Conservation (phyloP, 2,113 vertebrate species). For the Chionis minor region DNA sequence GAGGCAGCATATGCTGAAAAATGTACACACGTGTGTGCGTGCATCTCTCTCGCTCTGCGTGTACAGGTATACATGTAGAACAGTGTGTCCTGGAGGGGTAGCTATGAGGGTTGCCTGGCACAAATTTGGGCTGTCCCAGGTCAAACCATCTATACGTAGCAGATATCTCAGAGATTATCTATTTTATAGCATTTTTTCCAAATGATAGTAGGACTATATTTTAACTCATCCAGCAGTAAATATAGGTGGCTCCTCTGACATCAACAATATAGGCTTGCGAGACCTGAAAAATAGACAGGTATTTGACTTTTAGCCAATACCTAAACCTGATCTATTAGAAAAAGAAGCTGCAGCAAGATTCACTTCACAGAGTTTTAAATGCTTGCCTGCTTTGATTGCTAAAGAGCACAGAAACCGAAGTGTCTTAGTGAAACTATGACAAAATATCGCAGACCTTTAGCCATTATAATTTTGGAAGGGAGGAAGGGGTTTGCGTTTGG, state of each 20-base stretch:
- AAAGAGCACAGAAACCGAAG: background rate
- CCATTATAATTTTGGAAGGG: background rate
- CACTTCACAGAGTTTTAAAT: background rate
- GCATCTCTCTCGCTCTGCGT: background rate
- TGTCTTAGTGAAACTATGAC: background rate
- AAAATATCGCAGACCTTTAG: background rate
- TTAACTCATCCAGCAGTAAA: background rate
- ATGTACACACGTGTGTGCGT: rapidly evolving
- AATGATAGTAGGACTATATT: background rate
- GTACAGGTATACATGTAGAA: background rate
- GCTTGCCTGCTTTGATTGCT: background rate
- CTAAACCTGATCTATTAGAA: background rate
- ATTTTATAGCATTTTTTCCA: background rate
- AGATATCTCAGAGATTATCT: background rate
- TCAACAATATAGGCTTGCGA: background rate
- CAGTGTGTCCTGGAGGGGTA: background rate
- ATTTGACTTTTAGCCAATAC: background rate
- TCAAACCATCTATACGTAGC: background rate
- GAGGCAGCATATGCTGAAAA: background rate
- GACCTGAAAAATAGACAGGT: background rate
- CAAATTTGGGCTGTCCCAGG: background rate
- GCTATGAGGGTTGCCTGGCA: background rate
- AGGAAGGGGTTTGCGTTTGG: background rate
- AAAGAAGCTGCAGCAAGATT: background rate
- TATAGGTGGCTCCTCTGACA: background rate